Evolutionary conservation across 2,113 vertebrate species (phyloP).

Genomic region (Meleagris gallopavo): DNA sequence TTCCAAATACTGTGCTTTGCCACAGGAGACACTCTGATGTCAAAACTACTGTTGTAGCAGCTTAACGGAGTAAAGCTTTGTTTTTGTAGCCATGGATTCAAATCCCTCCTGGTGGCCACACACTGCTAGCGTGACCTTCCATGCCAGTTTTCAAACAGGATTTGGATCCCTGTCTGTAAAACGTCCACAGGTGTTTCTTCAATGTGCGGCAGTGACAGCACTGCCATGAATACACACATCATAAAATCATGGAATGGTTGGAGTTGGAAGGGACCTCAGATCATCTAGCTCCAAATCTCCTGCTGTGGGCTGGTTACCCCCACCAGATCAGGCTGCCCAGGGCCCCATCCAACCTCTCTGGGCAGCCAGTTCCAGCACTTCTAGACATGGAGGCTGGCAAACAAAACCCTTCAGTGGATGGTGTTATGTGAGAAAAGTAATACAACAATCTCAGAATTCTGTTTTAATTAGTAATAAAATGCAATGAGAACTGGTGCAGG

Average conservation of each 20-base stretch:
- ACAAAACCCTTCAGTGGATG: not conserved
- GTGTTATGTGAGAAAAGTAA: not conserved
- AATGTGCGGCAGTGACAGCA: not conserved
- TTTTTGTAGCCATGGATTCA: not conserved
- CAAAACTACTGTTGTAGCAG: not conserved
- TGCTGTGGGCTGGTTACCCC: too few relatives aligned
- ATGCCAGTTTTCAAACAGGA: rapidly evolving
- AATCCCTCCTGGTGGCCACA: not conserved
- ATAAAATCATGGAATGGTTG: too few relatives aligned
- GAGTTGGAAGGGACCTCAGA: too few relatives aligned
- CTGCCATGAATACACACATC: not conserved
- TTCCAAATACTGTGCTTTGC: not conserved
- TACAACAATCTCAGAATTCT: not conserved
- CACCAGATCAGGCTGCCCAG: too few relatives aligned
- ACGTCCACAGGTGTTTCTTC: not conserved
- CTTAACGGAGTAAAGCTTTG: not conserved
- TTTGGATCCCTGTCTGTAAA: not conserved
- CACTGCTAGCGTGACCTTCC: not conserved
- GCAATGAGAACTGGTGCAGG: not conserved
- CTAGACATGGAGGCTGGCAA: not conserved
- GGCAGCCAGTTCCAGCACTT: not conserved
- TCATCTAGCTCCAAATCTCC: too few relatives aligned
- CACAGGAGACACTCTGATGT: rapidly evolving
- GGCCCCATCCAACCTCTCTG: too few relatives aligned
- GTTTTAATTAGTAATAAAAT: not conserved